Evolutionary conservation across 2,113 vertebrate genomes (phyloP), one percentile per base, ranked within the genome.

Genomic region (Chaetorhynchus papuensis): DNA sequence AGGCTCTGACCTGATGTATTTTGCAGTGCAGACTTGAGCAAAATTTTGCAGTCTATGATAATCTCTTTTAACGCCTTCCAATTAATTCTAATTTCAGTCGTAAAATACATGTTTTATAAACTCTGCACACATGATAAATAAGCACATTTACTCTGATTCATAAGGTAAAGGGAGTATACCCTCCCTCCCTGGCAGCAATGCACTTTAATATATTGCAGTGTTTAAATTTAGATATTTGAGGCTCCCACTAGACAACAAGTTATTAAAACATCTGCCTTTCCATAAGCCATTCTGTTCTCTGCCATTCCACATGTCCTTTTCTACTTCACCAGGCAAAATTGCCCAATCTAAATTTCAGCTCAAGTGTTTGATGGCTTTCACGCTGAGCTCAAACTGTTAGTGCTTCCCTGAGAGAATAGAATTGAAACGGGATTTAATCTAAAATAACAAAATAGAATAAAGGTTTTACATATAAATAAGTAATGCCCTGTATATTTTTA

Each of bases 311-410:
- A 97, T 97, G 97, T 97, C 98, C 98, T 98, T 98, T 98, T 98
- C 98, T 98, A 98, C 98, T 98, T 98, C 98, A 97, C 95, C 98
- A 98, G 98, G 96, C 98, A 98, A 98, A 98, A 98, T 98, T 98
- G 98, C 98, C 98, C 98, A 98, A 98, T 98, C 98, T 98, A 98
- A 98, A 98, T 98, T 98, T 98, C 98, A 98, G 97, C 98, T 98
- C 98, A 98, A 98, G 98, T 98, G 98, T 98, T 98, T 98, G 98
- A 98, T 98, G 98, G 98, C 97, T 98, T 98, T 98, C 98, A 98
- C 63, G 97, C 98, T 98, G 98, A 97, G 98, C 98, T 98, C 98
- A 98, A 98, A 98, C 98, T 97, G 98, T 98, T 98, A 98, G 97
- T 97, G 97, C 97, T 98, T 98, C 97, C 98, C 97, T 98, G 97